Evolutionary conservation across 2,888 invertebrate species (phyloP).

Genomic region (Apamea epomidion): DNA sequence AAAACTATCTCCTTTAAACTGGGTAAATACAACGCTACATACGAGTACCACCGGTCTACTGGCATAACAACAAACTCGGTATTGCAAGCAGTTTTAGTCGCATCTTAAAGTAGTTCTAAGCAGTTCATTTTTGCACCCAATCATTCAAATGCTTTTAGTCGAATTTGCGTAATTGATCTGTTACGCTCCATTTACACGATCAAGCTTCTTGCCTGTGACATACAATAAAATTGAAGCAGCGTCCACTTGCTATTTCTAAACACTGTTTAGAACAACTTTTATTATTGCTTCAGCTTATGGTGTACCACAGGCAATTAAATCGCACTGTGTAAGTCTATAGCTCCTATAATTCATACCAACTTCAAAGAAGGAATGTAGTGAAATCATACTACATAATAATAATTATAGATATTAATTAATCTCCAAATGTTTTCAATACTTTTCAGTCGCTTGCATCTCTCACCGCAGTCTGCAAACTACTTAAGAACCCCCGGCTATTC

Average conservation of each 20-base stretch:
- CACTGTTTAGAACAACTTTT: neutral
- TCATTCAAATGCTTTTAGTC: neutral
- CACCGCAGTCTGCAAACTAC: conserved; percentile 48
- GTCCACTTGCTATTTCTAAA: neutral
- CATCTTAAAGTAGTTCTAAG: neutral
- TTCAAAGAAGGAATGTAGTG: neutral
- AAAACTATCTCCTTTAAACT: neutral
- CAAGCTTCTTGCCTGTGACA: neutral
- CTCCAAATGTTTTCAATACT: conserved; percentile 11
- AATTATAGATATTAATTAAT: neutral
- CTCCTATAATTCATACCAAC: neutral
- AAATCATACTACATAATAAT: neutral
- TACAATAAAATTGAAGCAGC: neutral
- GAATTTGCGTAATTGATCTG: neutral
- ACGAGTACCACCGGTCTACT: no score
- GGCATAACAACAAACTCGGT: neutral
- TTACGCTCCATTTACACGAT: neutral
- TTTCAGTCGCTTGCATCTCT: conserved; percentile 7
- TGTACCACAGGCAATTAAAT: neutral
- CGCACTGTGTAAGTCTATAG: neutral
- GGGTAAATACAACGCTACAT: neutral
- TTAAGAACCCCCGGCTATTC: conserved; percentile 47
- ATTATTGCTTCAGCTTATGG: neutral
- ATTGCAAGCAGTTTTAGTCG: neutral
- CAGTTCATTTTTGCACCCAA: neutral